These are phyloP conservation scores for Gorilla gorilla DNA, from an alignment of 2,113 vertebrate genomes.

Conservation along the genomic window DNA sequence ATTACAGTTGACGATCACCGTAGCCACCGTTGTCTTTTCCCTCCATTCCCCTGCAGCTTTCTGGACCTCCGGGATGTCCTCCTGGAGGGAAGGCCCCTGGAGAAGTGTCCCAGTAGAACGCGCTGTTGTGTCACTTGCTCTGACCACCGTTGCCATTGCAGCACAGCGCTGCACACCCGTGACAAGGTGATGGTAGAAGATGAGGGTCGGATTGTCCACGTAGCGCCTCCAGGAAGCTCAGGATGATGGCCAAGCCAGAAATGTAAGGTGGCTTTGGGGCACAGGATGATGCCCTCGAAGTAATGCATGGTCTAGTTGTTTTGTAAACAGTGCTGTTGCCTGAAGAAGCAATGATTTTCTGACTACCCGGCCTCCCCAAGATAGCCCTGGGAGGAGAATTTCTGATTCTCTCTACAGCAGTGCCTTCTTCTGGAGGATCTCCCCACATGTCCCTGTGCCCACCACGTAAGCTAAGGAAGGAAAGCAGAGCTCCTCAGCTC, in stretches of 20 bases:
- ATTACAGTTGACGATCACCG: background rate
- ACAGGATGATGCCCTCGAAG: background rate
- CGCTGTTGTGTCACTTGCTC: background rate
- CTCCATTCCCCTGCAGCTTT: background rate
- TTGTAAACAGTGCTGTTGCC: background rate
- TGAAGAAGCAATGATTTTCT: background rate
- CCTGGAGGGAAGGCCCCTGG: background rate
- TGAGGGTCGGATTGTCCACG: background rate
- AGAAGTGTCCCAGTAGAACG: background rate
- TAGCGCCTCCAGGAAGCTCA: background rate
- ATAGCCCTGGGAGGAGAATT: background rate
- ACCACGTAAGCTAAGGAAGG: rapidly evolving
- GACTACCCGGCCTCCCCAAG: rapidly evolving
- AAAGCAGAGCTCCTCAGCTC: background rate
- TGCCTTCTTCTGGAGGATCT: background rate
- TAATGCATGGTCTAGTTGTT: rapidly evolving
- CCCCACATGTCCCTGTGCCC: background rate
- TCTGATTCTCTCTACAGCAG: background rate
- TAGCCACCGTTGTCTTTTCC: background rate
- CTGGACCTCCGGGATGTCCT: background rate
- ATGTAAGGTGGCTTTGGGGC: background rate
- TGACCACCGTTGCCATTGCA: background rate
- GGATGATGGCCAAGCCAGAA: background rate
- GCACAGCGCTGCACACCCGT: background rate
- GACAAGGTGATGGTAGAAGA: background rate